These are phyloP conservation scores for Cydia strobilella DNA, from an alignment of 1,140 invertebrate species.

Conservation along the genomic window DNA sequence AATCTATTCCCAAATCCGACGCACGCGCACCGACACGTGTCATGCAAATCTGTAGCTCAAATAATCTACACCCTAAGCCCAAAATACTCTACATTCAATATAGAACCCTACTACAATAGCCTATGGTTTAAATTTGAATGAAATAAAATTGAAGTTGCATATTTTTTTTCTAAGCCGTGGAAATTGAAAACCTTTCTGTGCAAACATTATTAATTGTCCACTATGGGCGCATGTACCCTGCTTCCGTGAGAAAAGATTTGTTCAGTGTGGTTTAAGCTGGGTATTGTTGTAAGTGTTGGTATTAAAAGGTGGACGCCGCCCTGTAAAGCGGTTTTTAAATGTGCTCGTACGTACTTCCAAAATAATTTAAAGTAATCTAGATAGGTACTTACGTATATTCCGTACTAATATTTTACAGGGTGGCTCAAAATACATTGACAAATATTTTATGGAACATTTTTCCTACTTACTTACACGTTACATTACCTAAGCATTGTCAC, in stretches of 20 bases:
- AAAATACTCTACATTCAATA: neutral
- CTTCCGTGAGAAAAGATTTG: conserved; percentile 34
- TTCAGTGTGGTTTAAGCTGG: conserved; percentile 16
- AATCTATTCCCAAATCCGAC: conserved; percentile 31
- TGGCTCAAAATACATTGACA: too few species aligned
- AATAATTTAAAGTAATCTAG: too few species aligned
- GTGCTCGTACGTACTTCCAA: too few species aligned
- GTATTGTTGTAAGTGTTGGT: conserved; percentile 32
- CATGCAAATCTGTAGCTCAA: conserved; percentile 18
- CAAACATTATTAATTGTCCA: conserved; percentile 34
- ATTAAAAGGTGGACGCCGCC: neutral
- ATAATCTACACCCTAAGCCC: neutral
- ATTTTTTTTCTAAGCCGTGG: neutral
- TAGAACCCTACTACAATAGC: neutral
- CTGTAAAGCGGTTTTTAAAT: too few species aligned
- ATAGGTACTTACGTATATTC: too few species aligned
- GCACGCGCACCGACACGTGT: conserved; percentile 35
- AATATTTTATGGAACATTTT: too few species aligned
- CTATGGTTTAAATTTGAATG: neutral
- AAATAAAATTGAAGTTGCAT: neutral
- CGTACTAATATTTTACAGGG: too few species aligned
- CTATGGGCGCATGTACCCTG: conserved; percentile 13
- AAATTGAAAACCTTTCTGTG: conserved; percentile 37
- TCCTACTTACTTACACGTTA: too few species aligned
- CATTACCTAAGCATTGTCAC: too few species aligned